Percentiles rank a stretch among this genome's conserved stretches.
Evolutionary conservation across 2,888 invertebrate species (phyloP).

Genomic region (Ectemnius cavifrons): DNA sequence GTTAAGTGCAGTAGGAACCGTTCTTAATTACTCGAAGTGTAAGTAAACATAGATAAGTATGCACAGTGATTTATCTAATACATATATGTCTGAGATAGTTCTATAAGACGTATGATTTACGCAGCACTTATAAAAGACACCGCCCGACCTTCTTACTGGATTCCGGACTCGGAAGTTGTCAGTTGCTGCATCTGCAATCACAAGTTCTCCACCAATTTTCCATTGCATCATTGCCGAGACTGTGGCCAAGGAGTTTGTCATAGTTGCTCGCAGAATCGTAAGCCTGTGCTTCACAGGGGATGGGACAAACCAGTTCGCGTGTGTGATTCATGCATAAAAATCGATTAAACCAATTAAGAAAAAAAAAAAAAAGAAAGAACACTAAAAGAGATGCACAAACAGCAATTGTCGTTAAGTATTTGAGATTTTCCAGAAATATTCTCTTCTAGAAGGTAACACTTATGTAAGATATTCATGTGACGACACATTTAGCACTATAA

Average conservation of each 20-base stretch:
- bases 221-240: constrained; percentile 80
- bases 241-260: constrained; percentile 91
- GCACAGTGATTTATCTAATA: background rate
- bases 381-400: too few relatives aligned
- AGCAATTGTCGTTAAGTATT: too few relatives aligned
- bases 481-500: too few relatives aligned
- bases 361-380: too few relatives aligned
- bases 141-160: constrained; percentile 89
- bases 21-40: constrained; percentile 87
- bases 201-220: constrained; percentile 78
- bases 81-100: background rate
- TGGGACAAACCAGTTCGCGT: constrained; percentile 87
- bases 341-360: constrained; percentile 55
- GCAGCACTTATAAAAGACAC: constrained; percentile 85
- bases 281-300: constrained; percentile 86
- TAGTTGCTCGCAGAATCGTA: constrained; percentile 83
- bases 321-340: constrained; percentile 83
- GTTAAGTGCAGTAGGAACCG: constrained; percentile 84
- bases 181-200: constrained; percentile 83
- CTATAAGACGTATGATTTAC: constrained; percentile 33
- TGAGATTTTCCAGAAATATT: too few relatives aligned
- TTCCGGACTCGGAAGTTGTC: constrained; percentile 85
- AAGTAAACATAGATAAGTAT: constrained; percentile 49
- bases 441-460: too few relatives aligned
- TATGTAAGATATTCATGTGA: too few relatives aligned